phyloP scores from a whole-genome alignment of 2,888 invertebrate genomes.

The Pomacea canaliculata region DNA sequence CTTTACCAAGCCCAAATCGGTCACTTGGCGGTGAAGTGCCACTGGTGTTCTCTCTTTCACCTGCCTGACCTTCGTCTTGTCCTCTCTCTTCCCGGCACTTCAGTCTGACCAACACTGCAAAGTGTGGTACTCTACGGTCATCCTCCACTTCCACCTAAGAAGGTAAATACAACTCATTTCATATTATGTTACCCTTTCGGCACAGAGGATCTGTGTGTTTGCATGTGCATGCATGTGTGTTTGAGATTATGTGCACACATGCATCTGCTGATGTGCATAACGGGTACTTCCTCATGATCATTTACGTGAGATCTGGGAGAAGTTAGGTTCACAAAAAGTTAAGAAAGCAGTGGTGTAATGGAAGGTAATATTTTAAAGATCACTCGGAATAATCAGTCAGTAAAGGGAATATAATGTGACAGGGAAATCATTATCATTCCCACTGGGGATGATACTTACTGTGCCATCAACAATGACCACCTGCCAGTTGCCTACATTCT shows the following conservation, averaged over 20 bases:
- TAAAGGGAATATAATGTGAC: too few species aligned
- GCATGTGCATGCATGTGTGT: too few species aligned
- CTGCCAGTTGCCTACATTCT: conserved; percentile 87
- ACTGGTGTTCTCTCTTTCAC: background rate
- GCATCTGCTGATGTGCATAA: too few species aligned
- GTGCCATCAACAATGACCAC: conserved; percentile 31
- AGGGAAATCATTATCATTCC: background rate
- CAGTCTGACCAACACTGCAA: conserved; percentile 64
- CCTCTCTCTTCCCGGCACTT: conserved; percentile 39
- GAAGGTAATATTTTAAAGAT: too few species aligned
- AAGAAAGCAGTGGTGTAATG: too few species aligned
- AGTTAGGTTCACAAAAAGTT: too few species aligned
- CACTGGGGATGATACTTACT: conserved; percentile 21
- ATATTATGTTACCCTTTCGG: background rate
- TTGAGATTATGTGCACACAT: too few species aligned
- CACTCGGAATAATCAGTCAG: too few species aligned
- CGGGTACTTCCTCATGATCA: too few species aligned
- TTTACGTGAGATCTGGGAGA: too few species aligned
- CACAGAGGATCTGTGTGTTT: too few species aligned
- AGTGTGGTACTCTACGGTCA: conserved; percentile 70
- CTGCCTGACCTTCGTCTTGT: conserved; percentile 6
- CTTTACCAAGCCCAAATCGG: background rate
- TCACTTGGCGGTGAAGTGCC: background rate
- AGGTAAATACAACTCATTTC: background rate
- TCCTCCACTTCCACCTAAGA: conserved; percentile 73